phyloP scores from a whole-genome alignment of 2,888 invertebrate species.

The Mystacides longicornis region DNA sequence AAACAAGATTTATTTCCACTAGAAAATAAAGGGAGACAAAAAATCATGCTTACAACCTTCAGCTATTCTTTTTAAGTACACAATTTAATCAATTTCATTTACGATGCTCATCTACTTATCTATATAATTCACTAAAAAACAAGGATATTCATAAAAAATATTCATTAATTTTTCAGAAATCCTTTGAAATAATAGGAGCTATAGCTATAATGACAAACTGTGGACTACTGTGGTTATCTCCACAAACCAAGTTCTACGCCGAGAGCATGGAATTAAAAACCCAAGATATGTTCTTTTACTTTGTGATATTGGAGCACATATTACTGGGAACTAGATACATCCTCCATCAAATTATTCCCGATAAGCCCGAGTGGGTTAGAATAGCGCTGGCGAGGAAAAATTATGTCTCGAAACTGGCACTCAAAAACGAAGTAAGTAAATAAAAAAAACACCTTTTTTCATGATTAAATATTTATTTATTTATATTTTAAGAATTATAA shows the following conservation, averaged over 20 bases:
- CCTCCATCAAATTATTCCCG: conserved; percentile 61
- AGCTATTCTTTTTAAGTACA: too few relatives aligned
- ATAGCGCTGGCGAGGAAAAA: conserved; percentile 54
- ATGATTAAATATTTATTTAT: too few relatives aligned
- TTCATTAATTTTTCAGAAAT: conserved; percentile 39
- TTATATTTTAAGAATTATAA: neutral
- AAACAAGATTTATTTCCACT: too few relatives aligned
- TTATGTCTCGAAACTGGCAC: conserved; percentile 55
- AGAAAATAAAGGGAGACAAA: too few relatives aligned
- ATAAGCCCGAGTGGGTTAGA: conserved; percentile 61
- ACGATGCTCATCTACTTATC: neutral
- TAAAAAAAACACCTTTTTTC: too few relatives aligned
- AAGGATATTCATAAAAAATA: neutral
- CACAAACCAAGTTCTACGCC: conserved; percentile 44
- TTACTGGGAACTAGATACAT: conserved; percentile 39
- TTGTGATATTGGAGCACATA: conserved; percentile 54
- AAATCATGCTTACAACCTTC: too few relatives aligned
- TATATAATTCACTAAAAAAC: neutral
- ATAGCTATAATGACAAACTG: conserved; percentile 69
- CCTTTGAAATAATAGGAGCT: conserved; percentile 59
- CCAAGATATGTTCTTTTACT: conserved; percentile 49
- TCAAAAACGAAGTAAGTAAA: conserved; percentile 46
- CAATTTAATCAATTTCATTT: too few relatives aligned
- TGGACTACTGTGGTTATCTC: conserved; percentile 62
- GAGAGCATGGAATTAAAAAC: conserved; percentile 33